phyloP scores from a whole-genome alignment of 2,797 vertebrate species.

The Brotula barbata region DNA sequence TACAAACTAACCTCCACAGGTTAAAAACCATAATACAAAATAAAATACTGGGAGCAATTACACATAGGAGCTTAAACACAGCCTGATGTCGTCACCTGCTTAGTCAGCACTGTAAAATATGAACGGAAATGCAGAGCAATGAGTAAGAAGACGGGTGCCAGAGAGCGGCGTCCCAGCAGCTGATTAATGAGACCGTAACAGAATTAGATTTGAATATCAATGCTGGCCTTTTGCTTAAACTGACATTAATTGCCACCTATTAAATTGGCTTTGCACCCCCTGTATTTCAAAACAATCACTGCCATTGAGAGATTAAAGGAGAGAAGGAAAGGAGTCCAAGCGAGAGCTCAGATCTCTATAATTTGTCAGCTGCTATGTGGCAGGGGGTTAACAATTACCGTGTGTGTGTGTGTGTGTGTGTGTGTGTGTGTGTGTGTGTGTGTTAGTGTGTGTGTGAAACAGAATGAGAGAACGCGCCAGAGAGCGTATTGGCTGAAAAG shows the following conservation, averaged over 20 bases:
- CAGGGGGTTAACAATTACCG: constrained; percentile 34
- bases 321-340: constrained; percentile 43
- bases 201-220: constrained; percentile 73
- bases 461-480: neutral
- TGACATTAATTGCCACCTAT: constrained; percentile 74
- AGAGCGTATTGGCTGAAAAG: neutral
- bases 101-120: constrained; percentile 19
- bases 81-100: constrained; percentile 20
- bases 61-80: constrained; percentile 19
- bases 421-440: constrained; percentile 18
- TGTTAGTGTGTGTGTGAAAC: constrained; percentile 12
- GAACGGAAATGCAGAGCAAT: constrained; percentile 48
- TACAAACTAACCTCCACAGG: neutral
- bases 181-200: constrained; percentile 67
- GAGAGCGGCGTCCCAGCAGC: constrained; percentile 38
- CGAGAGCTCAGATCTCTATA: constrained; percentile 25
- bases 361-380: constrained; percentile 54
- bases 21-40: constrained; percentile 14
- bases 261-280: constrained; percentile 53
- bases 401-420: neutral
- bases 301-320: constrained; percentile 52
- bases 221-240: constrained; percentile 59
- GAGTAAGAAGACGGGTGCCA: constrained; percentile 44
- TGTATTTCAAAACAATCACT: constrained; percentile 67
- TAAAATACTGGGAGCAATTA: neutral